phyloP scores from a whole-genome alignment of 2,888 invertebrate species.

The Lacanobia wlatinum region DNA sequence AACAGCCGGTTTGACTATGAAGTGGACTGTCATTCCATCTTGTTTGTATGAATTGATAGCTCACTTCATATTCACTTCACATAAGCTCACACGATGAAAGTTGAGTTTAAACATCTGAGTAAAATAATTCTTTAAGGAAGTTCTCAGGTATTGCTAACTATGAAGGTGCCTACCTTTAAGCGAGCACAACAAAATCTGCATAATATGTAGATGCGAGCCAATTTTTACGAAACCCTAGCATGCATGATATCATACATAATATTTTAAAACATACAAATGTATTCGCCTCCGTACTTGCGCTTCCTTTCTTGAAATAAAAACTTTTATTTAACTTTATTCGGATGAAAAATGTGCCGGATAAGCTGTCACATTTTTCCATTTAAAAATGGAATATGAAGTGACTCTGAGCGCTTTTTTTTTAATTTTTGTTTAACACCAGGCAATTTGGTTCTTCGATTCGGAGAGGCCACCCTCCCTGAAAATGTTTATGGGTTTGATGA shows the following conservation, averaged over 20 bases:
- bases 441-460: constrained; percentile 11
- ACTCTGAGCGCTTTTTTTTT: neutral
- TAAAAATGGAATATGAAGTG: constrained; percentile 39
- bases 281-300: constrained; percentile 62
- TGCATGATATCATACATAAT: constrained; percentile 66
- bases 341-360: constrained; percentile 63
- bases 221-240: constrained; percentile 71
- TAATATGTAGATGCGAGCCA: constrained; percentile 80
- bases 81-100: too few relatives aligned
- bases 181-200: constrained; percentile 76
- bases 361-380: constrained; percentile 56
- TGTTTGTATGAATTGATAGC: too few relatives aligned
- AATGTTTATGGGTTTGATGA: neutral
- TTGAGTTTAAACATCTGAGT: too few relatives aligned
- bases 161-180: constrained; percentile 54
- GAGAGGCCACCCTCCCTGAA: neutral
- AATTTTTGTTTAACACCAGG: neutral
- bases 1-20: too few relatives aligned
- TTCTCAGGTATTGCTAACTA: neutral
- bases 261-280: constrained; percentile 71
- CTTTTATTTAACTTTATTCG: constrained; percentile 47
- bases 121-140: neutral
- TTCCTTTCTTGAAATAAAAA: constrained; percentile 61
- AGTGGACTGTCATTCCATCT: too few relatives aligned
- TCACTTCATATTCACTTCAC: too few relatives aligned